Base-by-base conservation (phyloP, 1,140 invertebrate genomes). In the Anoplolepis gracilipes region DNA sequence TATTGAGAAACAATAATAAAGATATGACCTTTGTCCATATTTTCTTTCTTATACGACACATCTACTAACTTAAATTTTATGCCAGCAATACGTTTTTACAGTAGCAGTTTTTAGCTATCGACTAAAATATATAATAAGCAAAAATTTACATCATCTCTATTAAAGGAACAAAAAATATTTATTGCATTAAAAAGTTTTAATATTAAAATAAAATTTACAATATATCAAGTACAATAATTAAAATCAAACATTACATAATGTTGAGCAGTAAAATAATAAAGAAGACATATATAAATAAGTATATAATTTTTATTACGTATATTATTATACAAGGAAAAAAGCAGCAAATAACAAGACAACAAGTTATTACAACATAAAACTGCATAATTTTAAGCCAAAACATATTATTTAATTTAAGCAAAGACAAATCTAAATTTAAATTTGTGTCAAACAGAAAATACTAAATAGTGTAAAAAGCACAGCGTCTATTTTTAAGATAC, bases 271-370 rank as follows among this genome's bases (percentile, higher is more conserved):
- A 82, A 82, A 73, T 61, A 82, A 82, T 73, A 72, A 59, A 72
- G 25, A 22, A 59, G 25, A 11, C 53, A 46, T 49, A 49, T 49
- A 49, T 46, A 82, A 59, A 46, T 72, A 82, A 81, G 33, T 73
- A 72, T 49, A 19, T 33, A 59, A 82, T 82, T 8, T 82, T 82
- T 82, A 82, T 82, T 82, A 70, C 28, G 3, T 67, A 67, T 67
- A 67, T 46, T 81, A 59, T 59, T 72, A 46, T 22, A 82, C 28
- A 82, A 72, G 19, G 19, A 82, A 72, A 72, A 28, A 82, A 72
- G 19, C 65, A 42, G 5, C 53, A 82, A 70, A 61, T 61, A 73
- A 72, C 36, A 81, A 59, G 53, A 82, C n/a, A 73, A 72, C n/a
- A n/a, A 8, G 30, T 69, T 53, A 69, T 69, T 16, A 69, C 33